Conservation (phyloP, 1,140 invertebrate species). For the Zaprionus taronus region DNA sequence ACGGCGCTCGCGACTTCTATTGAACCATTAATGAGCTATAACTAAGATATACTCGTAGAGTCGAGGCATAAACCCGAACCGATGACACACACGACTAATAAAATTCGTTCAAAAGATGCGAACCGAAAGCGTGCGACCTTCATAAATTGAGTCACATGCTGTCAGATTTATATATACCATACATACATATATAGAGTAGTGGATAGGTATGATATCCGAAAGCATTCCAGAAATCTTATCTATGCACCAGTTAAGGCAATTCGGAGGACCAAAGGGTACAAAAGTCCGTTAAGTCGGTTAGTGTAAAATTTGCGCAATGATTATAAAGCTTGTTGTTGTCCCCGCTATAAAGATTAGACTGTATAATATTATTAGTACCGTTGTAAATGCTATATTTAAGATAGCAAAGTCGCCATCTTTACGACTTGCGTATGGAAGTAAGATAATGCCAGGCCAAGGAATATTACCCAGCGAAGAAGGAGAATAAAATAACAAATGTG, state of each 20-base stretch:
- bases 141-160: slow-evolving; percentile 43
- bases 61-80: slow-evolving; percentile 1
- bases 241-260: slow-evolving; percentile 20
- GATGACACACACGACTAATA: slow-evolving; percentile 27
- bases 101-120: background rate
- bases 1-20: slow-evolving; percentile 49
- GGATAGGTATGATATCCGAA: background rate
- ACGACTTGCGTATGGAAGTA: slow-evolving; percentile 44
- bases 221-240: slow-evolving; percentile 60
- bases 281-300: slow-evolving; percentile 53
- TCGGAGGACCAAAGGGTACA: slow-evolving; percentile 38
- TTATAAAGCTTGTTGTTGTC: slow-evolving; percentile 48
- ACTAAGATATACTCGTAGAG: slow-evolving; percentile 31
- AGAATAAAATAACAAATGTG: slow-evolving; percentile 19
- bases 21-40: slow-evolving; percentile 23
- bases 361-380: slow-evolving; percentile 71
- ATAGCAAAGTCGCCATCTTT: slow-evolving; percentile 58
- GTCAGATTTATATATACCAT: slow-evolving; percentile 22
- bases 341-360: slow-evolving; percentile 68
- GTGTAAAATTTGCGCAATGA: slow-evolving; percentile 29
- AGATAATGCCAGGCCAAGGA: slow-evolving; percentile 44
- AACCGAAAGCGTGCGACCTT: slow-evolving; percentile 21
- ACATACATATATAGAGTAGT: slow-evolving; percentile 16
- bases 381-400: slow-evolving; percentile 75
- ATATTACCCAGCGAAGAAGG: slow-evolving; percentile 17